Base-by-base conservation (phyloP, 92 coral and sea anemone genomes). In the Galaxea fascicularis region DNA sequence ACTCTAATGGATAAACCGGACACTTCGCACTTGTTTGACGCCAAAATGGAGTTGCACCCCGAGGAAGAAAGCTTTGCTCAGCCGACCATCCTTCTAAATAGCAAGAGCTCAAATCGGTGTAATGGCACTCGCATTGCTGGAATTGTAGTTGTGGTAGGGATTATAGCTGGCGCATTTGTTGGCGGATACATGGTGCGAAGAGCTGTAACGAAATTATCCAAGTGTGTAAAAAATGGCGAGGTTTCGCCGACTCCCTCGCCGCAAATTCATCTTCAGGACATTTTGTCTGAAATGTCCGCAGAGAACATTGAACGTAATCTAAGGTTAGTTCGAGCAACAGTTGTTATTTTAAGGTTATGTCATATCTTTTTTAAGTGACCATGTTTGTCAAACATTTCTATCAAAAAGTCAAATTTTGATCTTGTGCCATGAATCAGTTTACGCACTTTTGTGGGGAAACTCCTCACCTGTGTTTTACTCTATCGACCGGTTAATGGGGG, bases 21-120 rank as follows among this genome's bases (percentile, higher is more conserved):
- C 77, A 94, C 85, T 54, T 88, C 90, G 52, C 53, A 79, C 47
- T 84, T 94, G 90, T 89, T 87, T 85, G 98, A 92, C 88, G 91
- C 92, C 81, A 94, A 92, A 85, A 94, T 94, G 98, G 98, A 94
- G 82, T 89, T 94, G 15, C 95, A 94, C 30, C 91, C 93, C 1
- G 92, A 90, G 5, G 97, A 93, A 74, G 93, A 88, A 7, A 79
- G 89, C 27, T 89, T 92, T 22, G 92, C 92, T 0, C 87, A 93
- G 65, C 98, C 98, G 8, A 80, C 91, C 7, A 85, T 91, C 59
- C 26, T 62, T 35, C 8, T 74, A 8, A 59, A 79, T 15, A 66
- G 56, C 73, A 77, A 80, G 53, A 14, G 54, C 80, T 57, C 76
- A 17, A 28, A n/a, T 46, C 77, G 83, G 8, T 85, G 93, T 31